phyloP scores from a whole-genome alignment of 2,888 invertebrate genomes.

The Scaptomyza polygonia region DNA sequence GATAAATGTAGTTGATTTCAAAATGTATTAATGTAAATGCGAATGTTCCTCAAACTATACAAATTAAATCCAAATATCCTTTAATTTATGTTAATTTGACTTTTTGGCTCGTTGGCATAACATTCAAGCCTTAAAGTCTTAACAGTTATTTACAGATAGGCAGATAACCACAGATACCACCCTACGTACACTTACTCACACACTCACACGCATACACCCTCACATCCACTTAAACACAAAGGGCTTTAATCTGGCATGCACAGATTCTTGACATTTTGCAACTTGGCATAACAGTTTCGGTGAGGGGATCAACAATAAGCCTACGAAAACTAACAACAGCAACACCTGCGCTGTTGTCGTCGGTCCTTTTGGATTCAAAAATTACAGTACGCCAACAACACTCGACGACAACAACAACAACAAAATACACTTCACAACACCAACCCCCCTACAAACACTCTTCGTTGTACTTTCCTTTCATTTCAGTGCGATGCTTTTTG shows the following conservation, averaged over 20 bases:
- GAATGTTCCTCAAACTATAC: constrained; percentile 51
- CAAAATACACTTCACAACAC: constrained; percentile 5
- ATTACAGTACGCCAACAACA: constrained; percentile 1
- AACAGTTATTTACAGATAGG: constrained; percentile 40
- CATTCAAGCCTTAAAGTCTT: constrained; percentile 44
- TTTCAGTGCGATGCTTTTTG: constrained; percentile 16
- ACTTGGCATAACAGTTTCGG: constrained; percentile 57
- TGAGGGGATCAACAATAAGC: constrained; percentile 64
- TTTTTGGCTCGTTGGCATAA: constrained; percentile 57
- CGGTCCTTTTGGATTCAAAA: constrained; percentile 21
- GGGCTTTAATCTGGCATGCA: constrained; percentile 51
- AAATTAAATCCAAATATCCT: constrained; percentile 49
- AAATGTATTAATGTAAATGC: constrained; percentile 27
- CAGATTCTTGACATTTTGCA: constrained; percentile 66
- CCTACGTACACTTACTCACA: constrained; percentile 7
- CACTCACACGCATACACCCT: constrained; percentile 3
- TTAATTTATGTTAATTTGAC: constrained; percentile 70
- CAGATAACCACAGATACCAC: constrained; percentile 9
- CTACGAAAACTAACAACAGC: constrained; percentile 70
- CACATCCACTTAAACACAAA: neutral
- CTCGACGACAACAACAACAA: constrained; percentile 1
- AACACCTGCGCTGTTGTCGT: constrained; percentile 45
- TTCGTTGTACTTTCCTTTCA: constrained; percentile 3
- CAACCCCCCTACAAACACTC: constrained; percentile 1
- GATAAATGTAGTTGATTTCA: constrained; percentile 30